Conservation (phyloP, 2,888 invertebrate species). For the Chrysina gloriosa region DNA sequence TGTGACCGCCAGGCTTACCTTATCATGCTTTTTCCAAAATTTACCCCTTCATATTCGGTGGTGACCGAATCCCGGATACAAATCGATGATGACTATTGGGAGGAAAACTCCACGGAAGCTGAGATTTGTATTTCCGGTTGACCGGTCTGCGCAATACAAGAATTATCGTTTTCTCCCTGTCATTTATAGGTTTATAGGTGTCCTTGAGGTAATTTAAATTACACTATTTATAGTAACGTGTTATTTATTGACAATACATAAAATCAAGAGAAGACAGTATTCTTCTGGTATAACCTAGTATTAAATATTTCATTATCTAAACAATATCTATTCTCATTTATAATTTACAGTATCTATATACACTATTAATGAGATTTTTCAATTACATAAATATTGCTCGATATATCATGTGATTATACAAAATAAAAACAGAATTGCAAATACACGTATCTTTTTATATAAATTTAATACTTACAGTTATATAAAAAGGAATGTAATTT, state of each 20-base stretch:
- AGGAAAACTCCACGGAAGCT: too few relatives aligned
- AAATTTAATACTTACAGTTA: constrained; percentile 30
- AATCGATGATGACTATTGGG: too few relatives aligned
- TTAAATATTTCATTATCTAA: constrained; percentile 32
- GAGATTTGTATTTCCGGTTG: too few relatives aligned
- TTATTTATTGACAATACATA: constrained; percentile 41
- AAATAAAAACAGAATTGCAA: constrained; percentile 33
- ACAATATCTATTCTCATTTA: constrained; percentile 30
- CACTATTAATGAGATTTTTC: constrained; percentile 42
- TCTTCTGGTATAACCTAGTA: constrained; percentile 29
- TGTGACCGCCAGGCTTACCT: too few relatives aligned
- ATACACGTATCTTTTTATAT: constrained; percentile 18
- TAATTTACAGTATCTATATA: constrained; percentile 45
- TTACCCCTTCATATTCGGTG: too few relatives aligned
- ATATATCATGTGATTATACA: constrained; percentile 31
- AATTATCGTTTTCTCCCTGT: too few relatives aligned
- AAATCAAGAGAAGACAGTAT: constrained; percentile 35
- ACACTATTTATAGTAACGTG: constrained; percentile 20
- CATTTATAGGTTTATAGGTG: too few relatives aligned
- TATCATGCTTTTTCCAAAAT: too few relatives aligned
- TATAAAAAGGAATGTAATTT: constrained; percentile 34
- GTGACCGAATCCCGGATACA: too few relatives aligned
- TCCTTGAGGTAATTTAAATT: too few relatives aligned
- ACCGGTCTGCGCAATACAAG: too few relatives aligned
- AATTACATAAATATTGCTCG: constrained; percentile 40